Percentiles rank a stretch among this genome's conserved stretches.
Conservation (phyloP, 92 coral and sea anemone genomes). For the Epizoanthus rinbou region DNA sequence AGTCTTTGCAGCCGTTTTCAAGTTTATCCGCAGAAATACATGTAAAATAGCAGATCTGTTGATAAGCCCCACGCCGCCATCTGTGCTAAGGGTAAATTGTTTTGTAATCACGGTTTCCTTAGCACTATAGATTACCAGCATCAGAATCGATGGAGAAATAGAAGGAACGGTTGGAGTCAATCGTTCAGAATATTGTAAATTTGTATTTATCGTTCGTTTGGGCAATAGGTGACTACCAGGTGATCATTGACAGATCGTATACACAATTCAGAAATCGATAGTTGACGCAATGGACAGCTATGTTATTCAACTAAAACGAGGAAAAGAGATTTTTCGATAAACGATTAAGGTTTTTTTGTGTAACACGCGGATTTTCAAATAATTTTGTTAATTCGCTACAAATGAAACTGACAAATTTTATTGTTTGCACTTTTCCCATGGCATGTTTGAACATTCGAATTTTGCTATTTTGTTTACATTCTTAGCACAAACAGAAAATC, state of each 20-base stretch:
- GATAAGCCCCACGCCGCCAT: slow-evolving; percentile 7
- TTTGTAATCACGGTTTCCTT: neutral
- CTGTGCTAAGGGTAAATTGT: slow-evolving; percentile 5
- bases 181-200: neutral
- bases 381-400: neutral
- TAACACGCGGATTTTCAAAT: neutral
- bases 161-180: neutral
- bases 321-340: slow-evolving; percentile 5
- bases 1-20: neutral
- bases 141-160: neutral
- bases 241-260: slow-evolving; percentile 9
- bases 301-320: neutral
- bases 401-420: neutral
- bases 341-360: neutral
- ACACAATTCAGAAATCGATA: neutral
- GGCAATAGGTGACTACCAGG: neutral
- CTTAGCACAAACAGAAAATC: neutral
- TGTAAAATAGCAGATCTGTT: neutral
- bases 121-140: no score
- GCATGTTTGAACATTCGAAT: slow-evolving; percentile 28
- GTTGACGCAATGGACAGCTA: neutral
- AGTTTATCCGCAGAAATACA: neutral
- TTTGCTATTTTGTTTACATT: slow-evolving; percentile 31
- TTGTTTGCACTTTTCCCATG: slow-evolving; percentile 8
- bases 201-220: neutral